Base-by-base conservation (phyloP, 2,797 vertebrate species). In the Euphonia xanthogaster region DNA sequence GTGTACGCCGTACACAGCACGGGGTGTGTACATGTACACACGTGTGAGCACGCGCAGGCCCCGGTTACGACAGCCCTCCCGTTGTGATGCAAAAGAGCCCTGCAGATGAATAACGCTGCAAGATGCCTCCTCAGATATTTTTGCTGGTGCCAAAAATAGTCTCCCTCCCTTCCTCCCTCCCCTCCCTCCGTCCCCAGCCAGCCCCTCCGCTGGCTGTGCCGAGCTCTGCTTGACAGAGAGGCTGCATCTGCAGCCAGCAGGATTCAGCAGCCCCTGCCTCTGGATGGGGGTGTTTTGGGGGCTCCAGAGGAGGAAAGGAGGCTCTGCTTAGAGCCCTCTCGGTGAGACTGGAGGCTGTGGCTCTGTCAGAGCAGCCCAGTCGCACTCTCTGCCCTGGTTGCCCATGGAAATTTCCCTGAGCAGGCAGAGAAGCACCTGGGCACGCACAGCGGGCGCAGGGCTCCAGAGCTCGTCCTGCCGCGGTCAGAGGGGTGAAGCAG, bases 121-220 rank as follows among this genome's bases (percentile, higher is more conserved):
- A 88, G 97, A 97, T 96, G 95, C 97, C 94, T 96, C 97, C 88
- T 94, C 39, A 47, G 96, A 96, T 97, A 98, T 98, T 98, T 98
- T 97, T 97, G 97, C 97, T 92, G 88, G 93, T 97, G 96, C 97
- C 98, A 97, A 98, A 98, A 98, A 98, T 98, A 98, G 97, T 48
- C 94, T 86, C 9, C 25, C 35, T 82, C 65, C 90, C 86, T 93
- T 92, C 80, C 90, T 65, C 40, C 53, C 91, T 86, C 16, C 54
- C 35, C 57, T 39, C 35, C 37, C 17, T 45, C 55, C 83, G 61
- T 71, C 89, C 47, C 39, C 78, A 92, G 90, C 73, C 94, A 96
- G 91, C 94, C 97, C 97, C 97, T 97, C 96, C 31, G 19, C 96
- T 88, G 93, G 85, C 94, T 90, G 93, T 44, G 93, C 87, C 8